phyloP scores from a whole-genome alignment of 2,797 vertebrate genomes.

The Cossypha dichroa region DNA sequence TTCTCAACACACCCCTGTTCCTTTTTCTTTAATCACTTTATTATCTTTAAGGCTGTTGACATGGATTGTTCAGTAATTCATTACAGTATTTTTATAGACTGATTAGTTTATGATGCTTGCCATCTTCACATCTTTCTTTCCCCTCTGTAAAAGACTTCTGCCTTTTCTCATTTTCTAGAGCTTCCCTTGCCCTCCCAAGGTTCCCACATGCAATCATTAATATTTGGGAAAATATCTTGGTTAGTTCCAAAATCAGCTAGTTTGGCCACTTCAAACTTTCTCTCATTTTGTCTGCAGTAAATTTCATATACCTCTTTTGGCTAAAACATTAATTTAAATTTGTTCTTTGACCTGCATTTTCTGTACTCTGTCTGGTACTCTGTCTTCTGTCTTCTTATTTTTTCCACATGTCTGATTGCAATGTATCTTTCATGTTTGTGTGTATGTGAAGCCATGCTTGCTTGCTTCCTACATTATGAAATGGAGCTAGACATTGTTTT shows the following conservation, averaged over 20 bases:
- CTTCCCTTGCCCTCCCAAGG: not conserved
- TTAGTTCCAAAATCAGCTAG: not conserved
- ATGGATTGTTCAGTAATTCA: not conserved
- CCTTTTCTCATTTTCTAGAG: not conserved
- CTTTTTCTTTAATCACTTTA: not conserved
- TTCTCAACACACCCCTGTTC: not conserved
- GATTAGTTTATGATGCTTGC: not conserved
- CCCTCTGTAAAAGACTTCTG: not conserved
- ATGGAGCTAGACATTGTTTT: not conserved
- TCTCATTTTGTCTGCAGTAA: not conserved
- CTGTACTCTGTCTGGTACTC: not conserved
- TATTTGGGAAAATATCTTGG: not conserved
- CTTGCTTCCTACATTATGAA: not conserved
- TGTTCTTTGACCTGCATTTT: not conserved
- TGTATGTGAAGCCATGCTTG: not conserved
- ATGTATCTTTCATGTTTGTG: not conserved
- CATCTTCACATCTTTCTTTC: not conserved
- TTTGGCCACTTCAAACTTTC: not conserved
- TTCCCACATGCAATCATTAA: not conserved
- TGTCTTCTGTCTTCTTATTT: not conserved
- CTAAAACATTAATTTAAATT: not conserved
- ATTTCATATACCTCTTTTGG: not conserved
- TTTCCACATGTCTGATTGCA: not conserved
- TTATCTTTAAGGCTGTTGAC: not conserved
- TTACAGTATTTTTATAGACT: not conserved